Percentiles rank a stretch among this genome's conserved stretches.
Evolutionary conservation across 1,140 invertebrate species (phyloP).

Genomic region (Drosophila quadrilineata): DNA sequence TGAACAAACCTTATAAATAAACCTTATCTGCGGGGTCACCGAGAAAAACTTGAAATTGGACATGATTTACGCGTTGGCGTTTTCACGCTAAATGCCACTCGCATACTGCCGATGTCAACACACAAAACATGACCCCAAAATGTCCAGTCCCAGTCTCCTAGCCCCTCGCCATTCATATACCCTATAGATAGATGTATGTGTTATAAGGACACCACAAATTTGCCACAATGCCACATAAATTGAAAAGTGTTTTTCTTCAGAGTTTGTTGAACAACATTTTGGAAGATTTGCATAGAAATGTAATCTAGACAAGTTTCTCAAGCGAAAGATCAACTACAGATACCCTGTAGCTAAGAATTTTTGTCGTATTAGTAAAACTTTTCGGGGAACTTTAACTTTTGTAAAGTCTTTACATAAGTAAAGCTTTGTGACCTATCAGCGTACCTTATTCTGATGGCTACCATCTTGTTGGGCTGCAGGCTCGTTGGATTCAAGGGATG

Average conservation of each 20-base stretch:
- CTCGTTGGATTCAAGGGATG: slow-evolving; percentile 18
- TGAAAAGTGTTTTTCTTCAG: not conserved
- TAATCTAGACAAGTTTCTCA: slow-evolving; percentile 1
- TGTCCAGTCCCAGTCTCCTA: not conserved
- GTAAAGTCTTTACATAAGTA: no score
- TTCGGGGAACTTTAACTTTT: no score
- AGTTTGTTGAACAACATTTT: no score
- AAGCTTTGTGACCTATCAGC: no score
- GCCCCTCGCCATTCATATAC: not conserved
- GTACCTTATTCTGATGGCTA: no score
- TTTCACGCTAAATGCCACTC: slow-evolving; percentile 11
- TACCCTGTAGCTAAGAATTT: slow-evolving; percentile 4
- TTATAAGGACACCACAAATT: no score
- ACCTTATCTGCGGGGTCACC: slow-evolving; percentile 11
- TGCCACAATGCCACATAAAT: slow-evolving; percentile 33
- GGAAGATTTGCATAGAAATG: slow-evolving; percentile 42
- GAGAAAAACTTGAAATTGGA: slow-evolving; percentile 1
- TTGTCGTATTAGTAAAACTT: not conserved
- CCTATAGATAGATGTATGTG: no score
- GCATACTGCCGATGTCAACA: slow-evolving; percentile 35
- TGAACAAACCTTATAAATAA: not conserved
- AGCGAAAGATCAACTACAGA: not conserved
- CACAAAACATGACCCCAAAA: slow-evolving; percentile 42
- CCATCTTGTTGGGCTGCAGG: no score
- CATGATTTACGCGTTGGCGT: slow-evolving; percentile 32